Evolutionary conservation across 1,140 invertebrate genomes (phyloP), one percentile per base, ranked within the genome.

Genomic region (Mercenaria mercenaria): DNA sequence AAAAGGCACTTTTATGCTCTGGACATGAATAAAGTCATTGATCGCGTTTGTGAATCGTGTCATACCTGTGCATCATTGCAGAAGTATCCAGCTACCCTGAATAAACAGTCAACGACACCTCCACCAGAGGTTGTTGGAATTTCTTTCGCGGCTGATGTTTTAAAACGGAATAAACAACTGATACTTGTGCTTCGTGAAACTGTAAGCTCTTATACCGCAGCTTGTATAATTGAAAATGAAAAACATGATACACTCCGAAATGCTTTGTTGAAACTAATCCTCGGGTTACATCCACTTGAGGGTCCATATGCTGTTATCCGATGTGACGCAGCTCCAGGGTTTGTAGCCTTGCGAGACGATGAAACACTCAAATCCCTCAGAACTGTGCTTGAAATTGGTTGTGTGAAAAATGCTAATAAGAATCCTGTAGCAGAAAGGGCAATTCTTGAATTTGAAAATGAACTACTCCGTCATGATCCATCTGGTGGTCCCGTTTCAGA

Each of bases 1-100:
- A 50, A 88, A n/a, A 72, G 90, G 0, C 74, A 90, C 43, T 90
- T 92, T 59, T 90, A 84, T 84, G 90, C 91, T 47, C 39, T 92
- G 43, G 92, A 93, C 72, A 74, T 92, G 29, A 59, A 43, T 39
- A 86, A 83, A 29, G 47, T 69, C 37, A 83, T 90, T 39, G 69
- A 85, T 41, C 34, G 52, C 3, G 85, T 84, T 4, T 52, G 26
- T 23, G 13, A 86, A 15, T 39, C 18, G 18, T 92, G 91, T 84
- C 76, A 91, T 76, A 29, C 52, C 18, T 92, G 90, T 72, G 61
- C 79, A 20, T 81, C 92, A 29, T 56, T 91, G 15, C 41, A 80
- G 13, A 77, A 79, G 6, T 74, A 67, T n/a, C 89, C 74, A 43
- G 67, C 77, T 20, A 3, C 26, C 47, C 2, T 89, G 13, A 20